Percentiles rank a stretch among this genome's conserved stretches.
phyloP scores from a whole-genome alignment of 2,113 vertebrate species.

The Lucifuga dentata region DNA sequence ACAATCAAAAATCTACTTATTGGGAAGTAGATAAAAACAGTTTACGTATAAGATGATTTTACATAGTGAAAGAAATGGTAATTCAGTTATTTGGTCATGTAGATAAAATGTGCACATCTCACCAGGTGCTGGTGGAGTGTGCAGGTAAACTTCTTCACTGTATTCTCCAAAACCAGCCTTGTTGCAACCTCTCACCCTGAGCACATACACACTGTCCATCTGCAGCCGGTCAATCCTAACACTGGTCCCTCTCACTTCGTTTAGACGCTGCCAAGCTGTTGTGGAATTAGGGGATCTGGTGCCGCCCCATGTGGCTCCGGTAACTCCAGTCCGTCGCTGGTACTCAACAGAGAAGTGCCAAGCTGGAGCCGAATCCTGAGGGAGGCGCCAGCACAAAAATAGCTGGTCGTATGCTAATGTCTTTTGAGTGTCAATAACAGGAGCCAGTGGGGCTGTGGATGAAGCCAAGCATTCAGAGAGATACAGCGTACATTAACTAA shows the following conservation, averaged over 20 bases:
- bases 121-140: constrained; percentile 94
- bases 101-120: constrained; percentile 22
- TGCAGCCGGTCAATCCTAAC: constrained; percentile 91
- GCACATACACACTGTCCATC: constrained; percentile 92
- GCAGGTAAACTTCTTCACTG: constrained; percentile 96
- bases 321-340: constrained; percentile 86
- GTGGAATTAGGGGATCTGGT: constrained; percentile 85
- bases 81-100: no score
- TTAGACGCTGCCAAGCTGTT: constrained; percentile 88
- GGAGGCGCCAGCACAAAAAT: constrained; percentile 95
- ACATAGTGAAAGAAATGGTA: no score
- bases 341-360: constrained; percentile 97
- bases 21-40: no score
- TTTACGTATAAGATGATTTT: no score
- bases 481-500: background rate
- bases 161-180: constrained; percentile 95
- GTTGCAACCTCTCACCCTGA: constrained; percentile 93
- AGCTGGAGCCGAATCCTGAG: constrained; percentile 92
- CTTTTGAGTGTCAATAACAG: constrained; percentile 96
- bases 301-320: constrained; percentile 86
- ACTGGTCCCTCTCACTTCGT: constrained; percentile 91
- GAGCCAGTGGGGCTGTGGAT: constrained; percentile 89
- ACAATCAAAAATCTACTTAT: no score
- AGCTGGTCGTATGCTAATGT: constrained; percentile 97
- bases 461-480: background rate